Base-by-base conservation (phyloP, 2,113 vertebrate genomes). In the Lepus timidus region DNA sequence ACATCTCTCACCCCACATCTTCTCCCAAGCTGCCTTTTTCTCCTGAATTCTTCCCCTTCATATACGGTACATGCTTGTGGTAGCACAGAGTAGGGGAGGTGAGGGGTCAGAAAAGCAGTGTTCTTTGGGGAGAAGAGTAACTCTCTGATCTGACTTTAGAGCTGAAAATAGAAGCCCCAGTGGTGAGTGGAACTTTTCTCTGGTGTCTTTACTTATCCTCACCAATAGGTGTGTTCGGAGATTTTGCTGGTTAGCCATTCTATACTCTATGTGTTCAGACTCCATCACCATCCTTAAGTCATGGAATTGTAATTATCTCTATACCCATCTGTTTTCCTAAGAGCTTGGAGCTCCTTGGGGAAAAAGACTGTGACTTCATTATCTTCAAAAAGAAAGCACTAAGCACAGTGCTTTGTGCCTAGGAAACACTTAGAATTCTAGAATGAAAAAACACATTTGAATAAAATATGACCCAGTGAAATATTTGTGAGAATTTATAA, bases 401-500 rank as follows among this genome's bases (percentile, higher is more conserved):
- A 68, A 29, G 14, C 44, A 61, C 36, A 36, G n/a, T 23, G 29
- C 52, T 74, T 65, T 58, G 39, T 49, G 55, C 1, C 3, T 7
- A 51, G 22, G 33, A 58, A 78, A 8, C 12, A 44, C 39, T 49
- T 29, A 85, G 76, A 36, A 64, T 62, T 36, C 58, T 22, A 61
- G 62, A 90, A 67, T 51, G 4, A 52, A 81, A 90, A 58, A 44
- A 61, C 74, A 23, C 17, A 52, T 74, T 39, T 62, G 4, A 58
- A 36, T 49, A 91, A 93, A 87, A 65, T 65, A 92, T 49, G 74
- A 90, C 68, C 78, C 90, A 83, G 20, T 0, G 3, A 95, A 90
- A 90, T 88, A 68, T 83, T 49, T 95, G 65, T 67, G 44, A 95
- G 31, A 44, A 81, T 93, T 88, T 79, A 71, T 33, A 86, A 95